Evolutionary conservation across 53 echinoderm and acorn worm genomes (phyloP).

Genomic region (Luidia sarsii): DNA sequence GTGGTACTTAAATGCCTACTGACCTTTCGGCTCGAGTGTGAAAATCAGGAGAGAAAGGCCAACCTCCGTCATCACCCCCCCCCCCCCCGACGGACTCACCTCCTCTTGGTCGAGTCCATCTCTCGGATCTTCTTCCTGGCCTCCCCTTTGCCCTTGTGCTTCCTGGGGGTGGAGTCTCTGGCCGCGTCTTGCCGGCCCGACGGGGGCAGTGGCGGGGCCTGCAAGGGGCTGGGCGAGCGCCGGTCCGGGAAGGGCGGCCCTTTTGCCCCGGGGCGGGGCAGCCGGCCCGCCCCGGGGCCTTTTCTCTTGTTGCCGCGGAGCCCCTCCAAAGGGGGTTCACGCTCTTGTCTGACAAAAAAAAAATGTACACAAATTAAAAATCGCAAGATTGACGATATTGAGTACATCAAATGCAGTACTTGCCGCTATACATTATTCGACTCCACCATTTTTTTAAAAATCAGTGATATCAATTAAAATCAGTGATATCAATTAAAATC

Average conservation of each 20-base stretch:
- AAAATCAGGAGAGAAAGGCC: no score
- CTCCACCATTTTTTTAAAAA: no score
- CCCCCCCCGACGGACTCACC: slow-evolving; percentile 7
- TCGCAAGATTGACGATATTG: no score
- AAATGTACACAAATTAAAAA: not conserved
- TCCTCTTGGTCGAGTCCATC: slow-evolving; percentile 10
- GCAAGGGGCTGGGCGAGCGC: no score
- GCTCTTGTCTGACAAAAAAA: slow-evolving; percentile 8
- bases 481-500: no score
- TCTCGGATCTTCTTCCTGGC: slow-evolving; percentile 28
- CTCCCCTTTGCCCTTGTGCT: slow-evolving; percentile 38
- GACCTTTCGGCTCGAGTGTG: no score
- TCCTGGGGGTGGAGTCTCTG: slow-evolving; percentile 24
- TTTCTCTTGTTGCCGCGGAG: slow-evolving; percentile 25
- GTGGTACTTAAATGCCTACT: no score
- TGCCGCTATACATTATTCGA: no score
- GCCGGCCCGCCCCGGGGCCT: not conserved
- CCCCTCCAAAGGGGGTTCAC: slow-evolving; percentile 8
- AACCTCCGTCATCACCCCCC: no score
- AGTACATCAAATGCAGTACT: no score
- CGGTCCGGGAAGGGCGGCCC: not conserved
- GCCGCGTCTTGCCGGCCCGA: slow-evolving; percentile 1
- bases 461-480: no score
- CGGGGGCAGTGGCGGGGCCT: no score
- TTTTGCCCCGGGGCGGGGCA: not conserved